phyloP scores from a whole-genome alignment of 2,888 invertebrate genomes.

The Hemaris fuciformis region DNA sequence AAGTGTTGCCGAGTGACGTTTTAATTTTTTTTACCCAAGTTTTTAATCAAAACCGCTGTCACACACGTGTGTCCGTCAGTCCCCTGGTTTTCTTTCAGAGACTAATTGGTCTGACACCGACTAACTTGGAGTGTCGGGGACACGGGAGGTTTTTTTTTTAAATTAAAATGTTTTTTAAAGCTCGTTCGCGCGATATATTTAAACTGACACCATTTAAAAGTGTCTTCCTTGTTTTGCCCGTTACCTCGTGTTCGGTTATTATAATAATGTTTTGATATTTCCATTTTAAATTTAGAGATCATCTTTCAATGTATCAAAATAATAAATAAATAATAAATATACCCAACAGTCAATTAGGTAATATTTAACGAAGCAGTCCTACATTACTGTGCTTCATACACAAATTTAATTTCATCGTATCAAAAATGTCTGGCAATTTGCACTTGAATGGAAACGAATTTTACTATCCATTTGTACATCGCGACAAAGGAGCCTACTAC shows the following conservation, averaged over 20 bases:
- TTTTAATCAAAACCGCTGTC: constrained; percentile 59
- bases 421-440: no score
- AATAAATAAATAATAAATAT: no score
- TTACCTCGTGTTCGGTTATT: constrained; percentile 4
- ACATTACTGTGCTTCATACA: no score
- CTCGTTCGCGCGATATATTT: constrained; percentile 39
- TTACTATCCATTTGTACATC: not conserved
- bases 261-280: not conserved
- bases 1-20: constrained; percentile 14
- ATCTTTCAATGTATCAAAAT: no score
- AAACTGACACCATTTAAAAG: constrained; percentile 52
- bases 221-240: constrained; percentile 8
- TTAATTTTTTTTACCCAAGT: constrained; percentile 26
- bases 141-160: constrained; percentile 49
- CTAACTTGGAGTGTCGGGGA: constrained; percentile 37
- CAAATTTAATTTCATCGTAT: no score
- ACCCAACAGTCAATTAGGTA: no score
- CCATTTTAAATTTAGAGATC: no score
- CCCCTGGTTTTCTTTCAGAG: constrained; percentile 66
- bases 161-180: constrained; percentile 57
- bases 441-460: no score
- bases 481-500: not conserved
- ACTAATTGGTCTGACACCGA: constrained; percentile 77
- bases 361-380: no score
- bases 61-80: constrained; percentile 67